A percentile compares a stretch with the other conserved stretches of the same genome.
Conservation (phyloP, 2,888 invertebrate genomes). For the Norana najaformis region DNA sequence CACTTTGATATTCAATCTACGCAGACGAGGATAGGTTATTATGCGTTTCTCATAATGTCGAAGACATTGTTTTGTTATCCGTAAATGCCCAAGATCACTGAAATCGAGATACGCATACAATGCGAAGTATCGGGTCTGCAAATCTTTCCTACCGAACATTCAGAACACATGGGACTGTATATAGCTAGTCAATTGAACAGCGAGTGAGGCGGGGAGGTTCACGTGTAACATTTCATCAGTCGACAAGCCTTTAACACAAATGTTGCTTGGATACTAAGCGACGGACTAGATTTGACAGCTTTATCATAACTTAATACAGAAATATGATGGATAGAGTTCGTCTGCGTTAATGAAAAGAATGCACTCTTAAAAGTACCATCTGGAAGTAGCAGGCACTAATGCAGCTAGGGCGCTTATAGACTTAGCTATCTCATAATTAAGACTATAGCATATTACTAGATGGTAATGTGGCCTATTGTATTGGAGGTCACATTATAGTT, state of each 20-base stretch:
- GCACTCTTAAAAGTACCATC: not conserved
- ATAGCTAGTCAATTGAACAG: not conserved
- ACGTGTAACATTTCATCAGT: not conserved
- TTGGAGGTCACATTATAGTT: not conserved
- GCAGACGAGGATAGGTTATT: not conserved
- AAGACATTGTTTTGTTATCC: not conserved
- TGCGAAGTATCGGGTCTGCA: not conserved
- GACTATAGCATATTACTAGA: not conserved
- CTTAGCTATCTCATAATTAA: too few relatives aligned
- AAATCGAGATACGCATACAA: not conserved
- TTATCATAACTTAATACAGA: not conserved
- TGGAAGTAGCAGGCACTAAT: too few relatives aligned
- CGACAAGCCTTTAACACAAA: not conserved
- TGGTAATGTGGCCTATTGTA: too few relatives aligned
- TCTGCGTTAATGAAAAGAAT: not conserved
- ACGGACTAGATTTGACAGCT: not conserved
- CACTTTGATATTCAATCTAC: not conserved
- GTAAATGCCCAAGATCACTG: not conserved
- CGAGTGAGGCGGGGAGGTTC: not conserved
- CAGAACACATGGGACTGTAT: not conserved
- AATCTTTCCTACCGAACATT: not conserved
- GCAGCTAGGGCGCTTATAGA: too few relatives aligned
- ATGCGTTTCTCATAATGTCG: not conserved
- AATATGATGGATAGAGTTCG: not conserved
- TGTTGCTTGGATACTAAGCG: not conserved